phyloP scores from a whole-genome alignment of 2,888 invertebrate genomes.

The Tipula helvola region DNA sequence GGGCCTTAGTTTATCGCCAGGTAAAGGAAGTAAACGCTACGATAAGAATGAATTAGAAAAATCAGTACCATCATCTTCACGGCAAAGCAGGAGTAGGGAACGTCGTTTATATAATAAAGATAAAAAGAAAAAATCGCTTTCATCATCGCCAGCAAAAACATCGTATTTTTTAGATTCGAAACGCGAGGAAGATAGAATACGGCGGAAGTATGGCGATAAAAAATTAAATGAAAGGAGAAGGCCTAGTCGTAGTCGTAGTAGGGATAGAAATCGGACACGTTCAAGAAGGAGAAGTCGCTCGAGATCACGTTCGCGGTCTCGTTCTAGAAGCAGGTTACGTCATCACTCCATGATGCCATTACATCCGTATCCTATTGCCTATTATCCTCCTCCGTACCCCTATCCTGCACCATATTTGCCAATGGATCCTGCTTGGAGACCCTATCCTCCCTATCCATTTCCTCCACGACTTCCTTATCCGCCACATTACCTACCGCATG shows the following conservation, averaged over 20 bases:
- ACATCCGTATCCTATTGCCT: not conserved
- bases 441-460: not conserved
- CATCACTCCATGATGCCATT: not conserved
- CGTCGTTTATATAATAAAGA: not conserved
- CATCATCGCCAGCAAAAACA: not conserved
- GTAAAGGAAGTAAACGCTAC: not conserved
- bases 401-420: not conserved
- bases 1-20: not conserved
- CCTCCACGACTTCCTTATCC: not conserved
- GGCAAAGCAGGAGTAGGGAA: not conserved
- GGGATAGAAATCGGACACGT: not conserved
- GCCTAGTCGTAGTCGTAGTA: not conserved
- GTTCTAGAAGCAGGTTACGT: not conserved
- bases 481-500: not conserved
- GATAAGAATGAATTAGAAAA: not conserved
- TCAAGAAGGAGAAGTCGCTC: not conserved
- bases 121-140: not conserved
- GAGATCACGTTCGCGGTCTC: not conserved
- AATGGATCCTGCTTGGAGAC: not conserved
- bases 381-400: not conserved
- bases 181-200: conserved; percentile 6
- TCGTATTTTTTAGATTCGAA: not conserved
- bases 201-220: not conserved
- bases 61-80: not conserved
- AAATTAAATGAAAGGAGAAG: not conserved